Base-by-base conservation (phyloP, 2,113 vertebrate species). In the Progne subis region DNA sequence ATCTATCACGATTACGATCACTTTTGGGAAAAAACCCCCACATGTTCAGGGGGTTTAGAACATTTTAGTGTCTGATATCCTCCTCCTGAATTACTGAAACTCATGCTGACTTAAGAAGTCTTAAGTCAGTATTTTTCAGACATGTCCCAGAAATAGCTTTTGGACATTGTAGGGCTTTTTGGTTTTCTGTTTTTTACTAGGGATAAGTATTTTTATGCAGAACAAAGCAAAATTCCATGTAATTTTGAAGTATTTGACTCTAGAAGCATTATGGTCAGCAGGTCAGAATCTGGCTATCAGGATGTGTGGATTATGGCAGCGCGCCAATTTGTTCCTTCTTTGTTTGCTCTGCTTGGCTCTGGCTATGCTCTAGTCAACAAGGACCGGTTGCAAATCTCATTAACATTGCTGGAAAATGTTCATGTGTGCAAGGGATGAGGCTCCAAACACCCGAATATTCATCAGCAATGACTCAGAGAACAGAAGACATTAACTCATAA, bases 391-490 rank as follows among this genome's bases (percentile, higher is more conserved):
- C 8, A 18, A 63, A 74, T 56, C 23, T 82, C 70, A 25, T 74
- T 75, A 70, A 49, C 23, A 13, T 59, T 74, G 76, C 49, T 70
- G 65, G 44, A 88, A 71, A 78, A 11, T 15, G 31, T 63, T 86
- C 63, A 2, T 81, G 44, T 39, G 2, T 77, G 67, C 25, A 43
- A 71, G 61, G 37, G 34, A 80, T 75, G 79, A 80, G 76, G 49
- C 11, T 72, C 57, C 69, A 82, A 89, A 86, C 53, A 72, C 56
- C 56, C 2, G 1, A 94, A 75, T 46, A 56, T 63, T 91, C 84
- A 61, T 61, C 70, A 89, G 67, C 61, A 37, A 29, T 94, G 91
- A 95, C 61, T 92, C 84, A 94, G 83, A 94, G 39, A 90, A 43
- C 64, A 75, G 78, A 65, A 94, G 79, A 85, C 60, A 11, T 82